Conservation (phyloP, 2,888 invertebrate species). For the Torymus tubicola region DNA sequence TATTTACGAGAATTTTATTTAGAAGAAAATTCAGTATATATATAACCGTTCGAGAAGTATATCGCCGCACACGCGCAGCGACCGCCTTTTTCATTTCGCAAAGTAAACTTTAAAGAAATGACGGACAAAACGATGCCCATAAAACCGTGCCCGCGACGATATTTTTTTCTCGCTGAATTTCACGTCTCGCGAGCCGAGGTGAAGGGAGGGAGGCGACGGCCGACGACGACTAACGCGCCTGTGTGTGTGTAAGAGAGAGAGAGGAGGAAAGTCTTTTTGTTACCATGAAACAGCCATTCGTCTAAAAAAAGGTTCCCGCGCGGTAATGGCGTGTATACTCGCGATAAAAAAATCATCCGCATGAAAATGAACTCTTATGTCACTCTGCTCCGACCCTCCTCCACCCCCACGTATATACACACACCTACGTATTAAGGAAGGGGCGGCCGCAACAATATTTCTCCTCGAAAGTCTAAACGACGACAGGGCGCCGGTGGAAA, state of each 20-base stretch:
- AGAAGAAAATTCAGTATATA: constrained; percentile 21
- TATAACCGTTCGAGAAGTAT: neutral
- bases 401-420: neutral
- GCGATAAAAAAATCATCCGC: constrained; percentile 58
- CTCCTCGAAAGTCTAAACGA: constrained; percentile 34
- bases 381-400: constrained; percentile 11
- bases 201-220: neutral
- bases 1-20: constrained; percentile 32
- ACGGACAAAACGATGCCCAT: constrained; percentile 44
- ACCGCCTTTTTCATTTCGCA: constrained; percentile 9
- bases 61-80: constrained; percentile 14
- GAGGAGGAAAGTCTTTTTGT: constrained; percentile 24
- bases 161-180: constrained; percentile 39
- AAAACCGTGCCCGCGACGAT: constrained; percentile 23
- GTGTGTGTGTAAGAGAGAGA: neutral
- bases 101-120: constrained; percentile 46
- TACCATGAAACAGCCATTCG: constrained; percentile 45
- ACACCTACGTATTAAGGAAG: neutral
- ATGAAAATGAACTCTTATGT: constrained; percentile 56
- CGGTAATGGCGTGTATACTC: constrained; percentile 55
- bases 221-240: too few relatives aligned
- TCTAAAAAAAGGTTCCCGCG: constrained; percentile 49
- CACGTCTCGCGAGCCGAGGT: neutral
- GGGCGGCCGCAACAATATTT: constrained; percentile 30
- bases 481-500: constrained; percentile 6